phyloP scores from a whole-genome alignment of 2,888 invertebrate species.

The Mactromeris polynyma region DNA sequence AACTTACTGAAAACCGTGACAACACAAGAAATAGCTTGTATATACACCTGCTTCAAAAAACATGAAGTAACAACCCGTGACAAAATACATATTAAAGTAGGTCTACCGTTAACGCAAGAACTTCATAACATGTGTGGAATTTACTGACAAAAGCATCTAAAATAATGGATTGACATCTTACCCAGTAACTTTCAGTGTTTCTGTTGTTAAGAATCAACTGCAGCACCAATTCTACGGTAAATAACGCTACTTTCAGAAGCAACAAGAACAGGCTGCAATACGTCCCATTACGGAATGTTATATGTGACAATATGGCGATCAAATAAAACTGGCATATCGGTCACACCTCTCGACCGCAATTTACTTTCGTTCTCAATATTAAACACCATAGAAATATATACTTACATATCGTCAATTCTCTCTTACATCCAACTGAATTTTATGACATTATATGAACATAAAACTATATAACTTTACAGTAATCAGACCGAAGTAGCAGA shows the following conservation, averaged over 20 bases:
- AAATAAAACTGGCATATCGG: conserved; percentile 15
- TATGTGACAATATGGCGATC: conserved; percentile 40
- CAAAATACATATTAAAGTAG: background rate
- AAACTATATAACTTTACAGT: conserved; percentile 10
- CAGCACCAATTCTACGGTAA: background rate
- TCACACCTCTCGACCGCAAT: conserved; percentile 32
- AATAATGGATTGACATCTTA: no score
- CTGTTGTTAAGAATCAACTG: background rate
- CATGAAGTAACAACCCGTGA: background rate
- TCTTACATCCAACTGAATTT: background rate
- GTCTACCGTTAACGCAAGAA: background rate
- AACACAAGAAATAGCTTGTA: background rate
- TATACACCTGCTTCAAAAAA: background rate
- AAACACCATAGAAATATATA: background rate
- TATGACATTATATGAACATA: conserved; percentile 10
- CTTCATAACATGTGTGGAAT: background rate
- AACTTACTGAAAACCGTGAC: background rate
- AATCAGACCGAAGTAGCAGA: conserved; percentile 35
- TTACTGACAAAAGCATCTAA: background rate
- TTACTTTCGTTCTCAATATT: conserved; percentile 36
- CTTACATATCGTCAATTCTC: background rate
- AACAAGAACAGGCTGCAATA: background rate
- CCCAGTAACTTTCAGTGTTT: background rate
- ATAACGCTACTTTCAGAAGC: conserved; percentile 10
- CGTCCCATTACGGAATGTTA: background rate